Evolutionary conservation across 2,113 vertebrate species (phyloP).

Genomic region (Heloderma charlesbogerti): DNA sequence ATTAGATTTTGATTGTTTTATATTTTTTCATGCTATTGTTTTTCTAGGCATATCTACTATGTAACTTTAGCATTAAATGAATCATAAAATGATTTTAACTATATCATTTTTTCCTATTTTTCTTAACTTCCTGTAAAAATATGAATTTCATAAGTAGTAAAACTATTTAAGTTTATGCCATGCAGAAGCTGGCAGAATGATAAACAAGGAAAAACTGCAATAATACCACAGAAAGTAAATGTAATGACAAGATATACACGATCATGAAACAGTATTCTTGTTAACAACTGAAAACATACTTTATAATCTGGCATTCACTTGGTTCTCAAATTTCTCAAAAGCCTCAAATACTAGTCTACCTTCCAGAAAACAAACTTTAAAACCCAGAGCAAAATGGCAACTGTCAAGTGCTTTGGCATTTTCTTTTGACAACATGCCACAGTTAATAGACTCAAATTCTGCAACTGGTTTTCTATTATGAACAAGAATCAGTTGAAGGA

Average conservation of each 20-base stretch:
- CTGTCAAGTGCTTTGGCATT: not conserved
- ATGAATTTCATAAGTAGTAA: not conserved
- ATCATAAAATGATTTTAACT: not conserved
- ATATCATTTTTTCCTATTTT: not conserved
- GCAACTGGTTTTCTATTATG: not conserved
- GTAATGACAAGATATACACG: not conserved
- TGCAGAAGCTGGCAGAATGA: not conserved
- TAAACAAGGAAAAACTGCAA: not conserved
- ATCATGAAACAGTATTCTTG: not conserved
- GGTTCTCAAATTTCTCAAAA: not conserved
- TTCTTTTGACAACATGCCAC: not conserved
- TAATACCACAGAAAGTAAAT: conserved; percentile 13
- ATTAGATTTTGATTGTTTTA: not conserved
- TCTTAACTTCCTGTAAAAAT: not conserved
- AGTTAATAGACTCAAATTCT: not conserved
- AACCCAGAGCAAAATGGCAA: not conserved
- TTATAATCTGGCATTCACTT: not conserved
- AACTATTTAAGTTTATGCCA: not conserved
- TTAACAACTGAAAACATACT: not conserved
- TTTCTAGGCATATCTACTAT: not conserved
- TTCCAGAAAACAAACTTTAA: not conserved
- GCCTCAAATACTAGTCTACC: not conserved
- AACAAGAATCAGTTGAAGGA: not conserved
- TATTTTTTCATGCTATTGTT: not conserved
- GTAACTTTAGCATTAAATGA: not conserved